Evolutionary conservation across 2,797 vertebrate genomes (phyloP), one percentile per base, ranked within the genome.

Genomic region (Helicolenus hilgendorfi): DNA sequence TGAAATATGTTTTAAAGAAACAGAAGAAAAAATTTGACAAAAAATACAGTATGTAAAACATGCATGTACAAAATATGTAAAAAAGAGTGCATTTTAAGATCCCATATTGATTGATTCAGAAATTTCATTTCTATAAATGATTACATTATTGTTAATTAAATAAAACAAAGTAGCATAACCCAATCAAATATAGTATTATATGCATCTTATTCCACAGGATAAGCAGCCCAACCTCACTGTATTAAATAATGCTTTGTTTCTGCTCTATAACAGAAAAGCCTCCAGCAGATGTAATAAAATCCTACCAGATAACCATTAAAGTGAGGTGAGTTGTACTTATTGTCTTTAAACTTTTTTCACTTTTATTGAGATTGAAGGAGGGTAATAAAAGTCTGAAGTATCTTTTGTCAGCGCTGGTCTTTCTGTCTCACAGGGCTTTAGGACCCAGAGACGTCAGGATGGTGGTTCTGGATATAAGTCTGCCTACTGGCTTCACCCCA

Each of bases 401-500:
- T 63, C 2, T 29, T 24, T 20, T 11, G 5, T 35, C 62, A 65
- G 4, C 2, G 33, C 20, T 64, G 35, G 1, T 83, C 20, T 11
- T n/a, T 59, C 2, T 45, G 1, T 33, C 29, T 26, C 26, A 10
- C 94, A 98, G 97, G 76, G 83, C 97, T 27, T 83, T 96, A 63
- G 96, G 91, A 68, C 88, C 87, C 53, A 83, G 53, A 26, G 96
- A 97, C 45, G 94, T 96, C 41, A 91, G 96, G 79, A 97, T 98
- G 97, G 96, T 93, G 5, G 87, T 97, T 58, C 84, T 98, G 77
- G 97, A 98, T 49, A 82, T 98, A 77, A 96, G 89, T 53, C 91
- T 98, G 9, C 97, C 97, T 11, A 97, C 97, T 0, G 97, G 97
- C 24, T 98, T 98, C 89, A 96, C 93, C 24, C 97, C 97, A 22